These are phyloP conservation scores for Bruchidius siliquastri DNA, from an alignment of 2,888 invertebrate species.

Conservation along the genomic window DNA sequence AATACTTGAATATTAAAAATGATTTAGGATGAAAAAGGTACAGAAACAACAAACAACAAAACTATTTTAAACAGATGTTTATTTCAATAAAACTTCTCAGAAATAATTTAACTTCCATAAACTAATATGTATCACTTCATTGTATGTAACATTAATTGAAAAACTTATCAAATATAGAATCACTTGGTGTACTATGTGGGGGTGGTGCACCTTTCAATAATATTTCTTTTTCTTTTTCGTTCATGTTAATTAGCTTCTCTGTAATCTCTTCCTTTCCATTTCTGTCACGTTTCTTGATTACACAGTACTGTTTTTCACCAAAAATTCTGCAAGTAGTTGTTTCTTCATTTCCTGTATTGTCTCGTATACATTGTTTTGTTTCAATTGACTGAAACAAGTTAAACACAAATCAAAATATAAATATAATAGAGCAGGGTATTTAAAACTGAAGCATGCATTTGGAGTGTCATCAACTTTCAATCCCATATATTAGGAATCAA, in stretches of 20 bases:
- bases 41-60: not conserved
- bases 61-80: not conserved
- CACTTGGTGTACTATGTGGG: conserved; percentile 11
- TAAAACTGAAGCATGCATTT: too few species aligned
- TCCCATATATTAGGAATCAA: too few species aligned
- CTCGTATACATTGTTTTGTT: conserved; percentile 52
- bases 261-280: conserved; percentile 38
- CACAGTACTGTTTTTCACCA: conserved; percentile 41
- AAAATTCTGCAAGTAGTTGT: conserved; percentile 50
- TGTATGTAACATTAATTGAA: conserved; percentile 24
- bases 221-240: conserved; percentile 33
- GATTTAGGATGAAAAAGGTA: not conserved
- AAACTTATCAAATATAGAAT: conserved; percentile 32
- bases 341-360: conserved; percentile 56
- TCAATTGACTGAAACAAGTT: conserved; percentile 51
- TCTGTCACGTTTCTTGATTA: conserved; percentile 49
- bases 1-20: too few species aligned
- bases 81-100: not conserved
- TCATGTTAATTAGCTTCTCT: conserved; percentile 40
- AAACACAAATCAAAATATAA: too few species aligned
- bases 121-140: not conserved
- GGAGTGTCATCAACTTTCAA: too few species aligned
- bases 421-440: too few species aligned
- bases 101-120: not conserved
- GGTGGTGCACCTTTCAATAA: conserved; percentile 9